Evolutionary conservation across 2,797 vertebrate species (phyloP), one percentile per base, ranked within the genome.

Genomic region (Lepus townsendii): DNA sequence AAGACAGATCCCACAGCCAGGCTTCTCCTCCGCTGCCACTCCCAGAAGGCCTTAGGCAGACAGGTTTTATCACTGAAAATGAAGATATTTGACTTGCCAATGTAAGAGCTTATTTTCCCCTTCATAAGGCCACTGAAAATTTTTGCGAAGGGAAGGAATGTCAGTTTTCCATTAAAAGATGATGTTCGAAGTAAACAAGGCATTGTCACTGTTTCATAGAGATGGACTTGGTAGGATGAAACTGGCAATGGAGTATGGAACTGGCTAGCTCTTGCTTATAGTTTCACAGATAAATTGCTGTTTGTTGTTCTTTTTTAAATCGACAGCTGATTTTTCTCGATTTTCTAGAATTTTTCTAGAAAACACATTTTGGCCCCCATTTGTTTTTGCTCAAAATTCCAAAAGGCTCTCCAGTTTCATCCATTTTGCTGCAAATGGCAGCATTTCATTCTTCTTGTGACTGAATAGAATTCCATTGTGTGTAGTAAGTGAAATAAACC

Each of bases 121-220:
- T 78, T 89, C 92, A 86, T 76, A 94, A 94, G 72, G 16, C 52
- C 75, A 91, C 62, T 83, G 75, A 86, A 92, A n/a, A 12, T 62
- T 96, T 95, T 96, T 92, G 80, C 42, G 47, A 88, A 93, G 35
- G 47, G 68, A 76, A 57, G 68, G 35, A 91, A 96, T 88, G 83
- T 89, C 50, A 68, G 83, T 95, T 95, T 52, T 72, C 22, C 35
- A 35, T 88, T 88, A 86, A 94, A 94, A 88, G 57, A 90, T 88
- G 62, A 94, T 72, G n/a, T n/a, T 90, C 47, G 94, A 52, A 89
- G 86, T 78, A 83, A 88, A 92, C 54, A 92, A 77, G 42, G 8
- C 24, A 82, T 90, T 83, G 66, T 27, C 62, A 62, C 88, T 73
- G 71, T 90, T 92, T 92, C 32, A 19, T 94, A 71, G 77, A 62